Conservation (phyloP, 1,140 invertebrate genomes). For the Stenopsyche tienmushanensis region DNA sequence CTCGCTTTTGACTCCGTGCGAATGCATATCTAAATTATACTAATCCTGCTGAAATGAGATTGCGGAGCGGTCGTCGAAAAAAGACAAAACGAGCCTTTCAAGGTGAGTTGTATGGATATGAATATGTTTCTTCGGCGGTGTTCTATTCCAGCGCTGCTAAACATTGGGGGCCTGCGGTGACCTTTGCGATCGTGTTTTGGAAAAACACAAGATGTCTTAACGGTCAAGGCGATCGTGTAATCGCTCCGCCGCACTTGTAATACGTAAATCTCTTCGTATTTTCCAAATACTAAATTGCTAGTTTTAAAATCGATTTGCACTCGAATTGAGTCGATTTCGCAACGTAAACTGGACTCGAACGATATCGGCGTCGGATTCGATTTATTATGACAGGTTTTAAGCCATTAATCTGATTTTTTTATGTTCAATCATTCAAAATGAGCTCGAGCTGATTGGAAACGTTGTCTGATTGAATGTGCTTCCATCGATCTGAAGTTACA, state of each 20-base stretch:
- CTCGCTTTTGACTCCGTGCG: not conserved
- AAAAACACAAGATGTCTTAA: too few species aligned
- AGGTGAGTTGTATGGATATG: not conserved
- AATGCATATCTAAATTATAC: constrained; percentile 6
- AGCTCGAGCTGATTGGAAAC: too few species aligned
- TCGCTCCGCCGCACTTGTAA: not conserved
- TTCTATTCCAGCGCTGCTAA: not conserved
- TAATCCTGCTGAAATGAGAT: not conserved
- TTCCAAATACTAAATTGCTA: not conserved
- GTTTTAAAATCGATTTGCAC: not conserved
- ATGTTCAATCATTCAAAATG: too few species aligned
- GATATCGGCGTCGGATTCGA: not conserved
- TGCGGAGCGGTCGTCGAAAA: not conserved
- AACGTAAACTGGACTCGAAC: not conserved
- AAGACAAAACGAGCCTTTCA: not conserved
- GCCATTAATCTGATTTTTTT: not conserved
- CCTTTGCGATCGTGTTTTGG: too few species aligned
- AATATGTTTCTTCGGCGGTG: not conserved
- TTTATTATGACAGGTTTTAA: not conserved
- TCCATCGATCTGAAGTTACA: too few species aligned
- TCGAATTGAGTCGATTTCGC: not conserved
- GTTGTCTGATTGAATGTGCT: too few species aligned
- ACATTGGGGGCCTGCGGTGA: too few species aligned
- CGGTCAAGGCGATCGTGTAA: not conserved
- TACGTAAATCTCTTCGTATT: not conserved